Percentiles rank a stretch among this genome's conserved stretches.
phyloP scores from a whole-genome alignment of 2,113 vertebrate genomes.

The Pygoscelis antarcticus region DNA sequence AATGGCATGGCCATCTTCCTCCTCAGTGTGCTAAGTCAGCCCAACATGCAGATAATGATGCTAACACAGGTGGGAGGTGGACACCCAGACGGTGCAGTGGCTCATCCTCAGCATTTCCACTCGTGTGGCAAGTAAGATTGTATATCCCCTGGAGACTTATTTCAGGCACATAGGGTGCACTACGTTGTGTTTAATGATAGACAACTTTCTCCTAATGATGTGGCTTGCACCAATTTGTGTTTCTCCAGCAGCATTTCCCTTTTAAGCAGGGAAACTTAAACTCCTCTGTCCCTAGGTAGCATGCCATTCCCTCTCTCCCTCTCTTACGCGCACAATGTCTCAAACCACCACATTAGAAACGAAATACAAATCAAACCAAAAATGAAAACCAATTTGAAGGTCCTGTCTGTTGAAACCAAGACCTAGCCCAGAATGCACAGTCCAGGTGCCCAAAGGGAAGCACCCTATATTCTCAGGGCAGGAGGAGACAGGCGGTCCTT shows the following conservation, averaged over 20 bases:
- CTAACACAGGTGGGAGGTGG: constrained; percentile 55
- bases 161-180: constrained; percentile 28
- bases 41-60: constrained; percentile 26
- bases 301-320: neutral
- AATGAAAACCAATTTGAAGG: neutral
- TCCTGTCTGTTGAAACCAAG: neutral
- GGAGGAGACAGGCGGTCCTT: fast-evolving
- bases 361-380: neutral
- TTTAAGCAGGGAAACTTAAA: neutral
- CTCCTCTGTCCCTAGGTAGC: constrained; percentile 21
- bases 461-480: neutral
- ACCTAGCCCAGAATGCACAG: neutral
- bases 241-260: constrained; percentile 31
- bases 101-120: constrained; percentile 22
- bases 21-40: constrained; percentile 27
- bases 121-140: neutral
- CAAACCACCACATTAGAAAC: neutral
- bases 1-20: constrained; percentile 46
- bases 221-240: constrained; percentile 37
- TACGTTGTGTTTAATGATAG: neutral
- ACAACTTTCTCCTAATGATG: constrained; percentile 56
- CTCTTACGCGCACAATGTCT: neutral
- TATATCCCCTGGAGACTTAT: constrained; percentile 22
- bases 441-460: neutral
- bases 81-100: neutral